Conservation (phyloP, 2,888 invertebrate genomes). For the Hoplodrina blanda region DNA sequence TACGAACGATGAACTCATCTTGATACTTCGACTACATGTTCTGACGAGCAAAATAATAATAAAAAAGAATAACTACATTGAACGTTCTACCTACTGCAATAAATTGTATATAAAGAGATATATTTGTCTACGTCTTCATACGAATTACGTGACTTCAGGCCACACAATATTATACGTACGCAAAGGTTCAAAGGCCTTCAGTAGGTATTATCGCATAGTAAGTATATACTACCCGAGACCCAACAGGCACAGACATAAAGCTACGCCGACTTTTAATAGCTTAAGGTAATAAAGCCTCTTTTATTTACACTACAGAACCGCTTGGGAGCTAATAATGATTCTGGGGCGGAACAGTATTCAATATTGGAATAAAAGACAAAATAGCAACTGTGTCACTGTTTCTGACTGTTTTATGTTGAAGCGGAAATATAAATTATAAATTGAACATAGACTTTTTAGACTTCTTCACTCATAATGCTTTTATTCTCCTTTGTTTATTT, state of each 20-base stretch:
- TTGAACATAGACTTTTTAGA: conserved; percentile 30
- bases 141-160: conserved; percentile 38
- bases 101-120: conserved; percentile 39
- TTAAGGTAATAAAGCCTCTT: conserved; percentile 52
- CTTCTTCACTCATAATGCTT: conserved; percentile 20
- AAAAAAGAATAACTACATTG: conserved; percentile 28
- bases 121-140: conserved; percentile 38
- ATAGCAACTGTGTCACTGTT: conserved; percentile 33
- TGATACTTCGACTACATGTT: conserved; percentile 27
- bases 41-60: conserved; percentile 29
- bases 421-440: conserved; percentile 16
- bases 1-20: conserved; percentile 29
- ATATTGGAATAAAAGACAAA: conserved; percentile 45
- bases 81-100: conserved; percentile 9
- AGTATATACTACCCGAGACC: conserved; percentile 46
- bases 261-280: conserved; percentile 52
- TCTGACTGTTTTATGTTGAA: conserved; percentile 19
- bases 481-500: conserved; percentile 9
- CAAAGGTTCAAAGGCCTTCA: conserved; percentile 38
- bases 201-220: conserved; percentile 42
- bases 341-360: conserved; percentile 47
- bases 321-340: conserved; percentile 52
- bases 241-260: conserved; percentile 50
- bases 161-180: conserved; percentile 17
- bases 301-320: conserved; percentile 55